These are phyloP conservation scores for Tokudaia tokunoshimensis DNA, from an alignment of 2,797 vertebrate genomes.

Conservation along the genomic window DNA sequence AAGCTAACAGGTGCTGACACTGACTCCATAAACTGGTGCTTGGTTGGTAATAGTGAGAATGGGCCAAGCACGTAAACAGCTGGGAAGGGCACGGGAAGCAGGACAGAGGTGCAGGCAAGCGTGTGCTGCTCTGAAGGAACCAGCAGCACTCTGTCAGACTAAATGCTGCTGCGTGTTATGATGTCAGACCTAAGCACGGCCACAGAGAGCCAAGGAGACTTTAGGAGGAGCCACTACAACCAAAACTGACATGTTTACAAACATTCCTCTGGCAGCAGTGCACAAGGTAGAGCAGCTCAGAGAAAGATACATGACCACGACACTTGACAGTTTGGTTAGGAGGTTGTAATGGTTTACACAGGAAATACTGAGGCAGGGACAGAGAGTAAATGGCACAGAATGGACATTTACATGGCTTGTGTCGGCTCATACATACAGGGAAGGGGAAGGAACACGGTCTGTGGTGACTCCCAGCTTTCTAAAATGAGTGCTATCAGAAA, in stretches of 20 bases:
- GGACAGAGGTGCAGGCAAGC: neutral
- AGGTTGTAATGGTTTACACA: neutral
- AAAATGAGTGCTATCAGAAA: neutral
- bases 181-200: neutral
- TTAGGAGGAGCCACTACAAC: neutral
- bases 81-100: neutral
- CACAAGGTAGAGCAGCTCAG: neutral
- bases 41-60: neutral
- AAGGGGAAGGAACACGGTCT: neutral
- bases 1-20: neutral
- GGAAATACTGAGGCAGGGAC: neutral
- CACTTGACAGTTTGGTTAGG: neutral
- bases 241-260: neutral
- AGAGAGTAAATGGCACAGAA: neutral
- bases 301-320: neutral
- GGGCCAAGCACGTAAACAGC: neutral
- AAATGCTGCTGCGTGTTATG: neutral
- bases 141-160: neutral
- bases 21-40: neutral
- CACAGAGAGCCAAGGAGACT: neutral
- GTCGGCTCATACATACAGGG: no score
- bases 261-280: neutral
- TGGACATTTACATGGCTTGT: neutral
- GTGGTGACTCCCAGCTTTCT: neutral
- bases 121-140: neutral